phyloP scores from a whole-genome alignment of 2,797 vertebrate genomes.

The Xiphorhynchus erythropygius region DNA sequence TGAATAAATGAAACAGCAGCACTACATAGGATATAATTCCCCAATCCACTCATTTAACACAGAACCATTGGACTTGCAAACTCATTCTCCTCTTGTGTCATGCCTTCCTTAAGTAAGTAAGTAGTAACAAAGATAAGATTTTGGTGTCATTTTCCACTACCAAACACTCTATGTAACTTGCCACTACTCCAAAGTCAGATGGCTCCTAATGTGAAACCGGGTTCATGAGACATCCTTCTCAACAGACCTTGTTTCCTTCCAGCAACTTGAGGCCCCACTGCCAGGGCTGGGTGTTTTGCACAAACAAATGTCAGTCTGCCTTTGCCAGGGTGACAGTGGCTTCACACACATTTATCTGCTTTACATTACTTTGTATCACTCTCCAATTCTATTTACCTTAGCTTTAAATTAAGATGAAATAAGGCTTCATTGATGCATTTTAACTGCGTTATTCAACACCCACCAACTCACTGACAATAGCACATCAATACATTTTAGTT shows the following conservation, averaged over 20 bases:
- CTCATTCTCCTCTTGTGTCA: neutral
- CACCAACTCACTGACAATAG: conserved; percentile 64
- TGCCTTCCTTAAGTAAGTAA: neutral
- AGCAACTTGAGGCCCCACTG: neutral
- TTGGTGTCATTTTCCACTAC: neutral
- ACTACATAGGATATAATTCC: neutral
- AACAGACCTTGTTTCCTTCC: neutral
- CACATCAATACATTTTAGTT: conserved; percentile 62
- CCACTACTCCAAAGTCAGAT: neutral
- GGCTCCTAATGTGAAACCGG: neutral
- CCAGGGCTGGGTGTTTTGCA: neutral
- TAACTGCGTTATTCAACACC: conserved; percentile 49
- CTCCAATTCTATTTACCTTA: conserved; percentile 29
- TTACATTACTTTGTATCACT: conserved; percentile 17
- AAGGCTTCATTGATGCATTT: conserved; percentile 37
- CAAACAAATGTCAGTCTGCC: neutral
- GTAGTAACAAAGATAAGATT: neutral
- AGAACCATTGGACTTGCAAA: neutral
- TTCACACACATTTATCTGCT: neutral
- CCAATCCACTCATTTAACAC: neutral
- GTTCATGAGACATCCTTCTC: neutral
- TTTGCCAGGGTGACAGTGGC: neutral
- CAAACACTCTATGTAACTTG: neutral
- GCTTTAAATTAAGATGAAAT: conserved; percentile 16
- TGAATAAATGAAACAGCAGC: neutral